A percentile compares a stretch with the other conserved stretches of the same genome.
phyloP scores from a whole-genome alignment of 2,797 vertebrate genomes.

The Fundulus diaphanus region DNA sequence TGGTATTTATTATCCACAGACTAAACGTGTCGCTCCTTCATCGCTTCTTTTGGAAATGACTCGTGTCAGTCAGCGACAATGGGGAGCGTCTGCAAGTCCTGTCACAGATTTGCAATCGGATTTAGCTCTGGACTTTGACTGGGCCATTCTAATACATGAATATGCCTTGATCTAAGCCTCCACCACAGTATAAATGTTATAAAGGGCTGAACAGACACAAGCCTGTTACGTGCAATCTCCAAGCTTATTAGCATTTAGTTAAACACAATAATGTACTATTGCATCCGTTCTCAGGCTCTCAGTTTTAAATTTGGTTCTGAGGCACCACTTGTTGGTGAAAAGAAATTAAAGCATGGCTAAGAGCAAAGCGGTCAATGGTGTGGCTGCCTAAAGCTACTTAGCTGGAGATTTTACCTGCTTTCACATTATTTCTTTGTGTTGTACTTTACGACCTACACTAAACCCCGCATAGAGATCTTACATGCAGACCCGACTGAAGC shows the following conservation, averaged over 20 bases:
- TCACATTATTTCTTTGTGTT: not conserved
- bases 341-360: not conserved
- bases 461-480: not conserved
- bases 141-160: not conserved
- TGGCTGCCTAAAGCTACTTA: no score
- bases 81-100: no score
- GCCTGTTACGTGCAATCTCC: not conserved
- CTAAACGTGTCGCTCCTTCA: not conserved
- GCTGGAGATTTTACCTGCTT: no score
- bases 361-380: not conserved
- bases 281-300: not conserved
- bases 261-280: not conserved
- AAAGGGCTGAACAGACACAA: not conserved
- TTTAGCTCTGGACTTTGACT: no score
- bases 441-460: not conserved
- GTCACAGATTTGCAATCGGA: not conserved
- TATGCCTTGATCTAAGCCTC: not conserved
- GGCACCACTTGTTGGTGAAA: not conserved
- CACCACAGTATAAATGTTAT: not conserved
- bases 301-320: not conserved
- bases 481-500: not conserved
- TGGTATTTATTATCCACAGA: not conserved
- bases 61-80: not conserved
- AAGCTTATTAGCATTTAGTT: not conserved
- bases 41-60: not conserved